Base-by-base conservation (phyloP, 30 jellyfish, hydroid and myxozoan species). In the Phacellophora camtschatica region DNA sequence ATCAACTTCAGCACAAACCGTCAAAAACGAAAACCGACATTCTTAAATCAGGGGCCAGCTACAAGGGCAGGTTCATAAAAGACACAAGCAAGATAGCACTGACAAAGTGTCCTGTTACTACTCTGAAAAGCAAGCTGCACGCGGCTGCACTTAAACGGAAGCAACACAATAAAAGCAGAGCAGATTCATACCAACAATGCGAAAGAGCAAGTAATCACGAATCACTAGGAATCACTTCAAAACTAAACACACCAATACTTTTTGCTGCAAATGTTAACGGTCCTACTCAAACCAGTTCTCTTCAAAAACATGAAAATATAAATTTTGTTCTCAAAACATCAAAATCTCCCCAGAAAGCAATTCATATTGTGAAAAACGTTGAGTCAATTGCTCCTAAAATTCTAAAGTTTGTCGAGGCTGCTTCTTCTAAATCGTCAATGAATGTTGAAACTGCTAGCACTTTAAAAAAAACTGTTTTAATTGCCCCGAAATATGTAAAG, bases 61-160 rank as follows among this genome's bases (percentile, higher is more conserved):
- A 20, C 27, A 29, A 32, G 28, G 61, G 85, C 6, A 28, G 37
- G 24, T 8, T 45, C 43, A 11, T 69, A 23, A 32, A 36, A 8
- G 85, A 48, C 0, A 10, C 71, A 16, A 48, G 35, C 28, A 37
- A 59, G 19, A 34, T 19, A 1, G 45, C 76, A 12, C 15, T 76
- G 4, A 43, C 74, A n/a, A 80, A 54, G 0, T 80, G 84, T 31
- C 91, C 91, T 9, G 91, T 80, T 16, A 80, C 91, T 7, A 80
- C 91, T 10, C 36, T 80, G 53, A 80, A 80, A 25, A 80, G 91
- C 66, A 80, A 80, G 74, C 51, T 80, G 20, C 91, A 80, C 24
- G 91, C 91, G 1, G 91, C 91, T 3, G 91, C 91, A 0, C 39
- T 80, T 77, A 80, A 80, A 35, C 65, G 61, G 42, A 73, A 54